These are phyloP conservation scores for Patella depressa DNA, from an alignment of 2,888 invertebrate genomes.

Conservation along the genomic window DNA sequence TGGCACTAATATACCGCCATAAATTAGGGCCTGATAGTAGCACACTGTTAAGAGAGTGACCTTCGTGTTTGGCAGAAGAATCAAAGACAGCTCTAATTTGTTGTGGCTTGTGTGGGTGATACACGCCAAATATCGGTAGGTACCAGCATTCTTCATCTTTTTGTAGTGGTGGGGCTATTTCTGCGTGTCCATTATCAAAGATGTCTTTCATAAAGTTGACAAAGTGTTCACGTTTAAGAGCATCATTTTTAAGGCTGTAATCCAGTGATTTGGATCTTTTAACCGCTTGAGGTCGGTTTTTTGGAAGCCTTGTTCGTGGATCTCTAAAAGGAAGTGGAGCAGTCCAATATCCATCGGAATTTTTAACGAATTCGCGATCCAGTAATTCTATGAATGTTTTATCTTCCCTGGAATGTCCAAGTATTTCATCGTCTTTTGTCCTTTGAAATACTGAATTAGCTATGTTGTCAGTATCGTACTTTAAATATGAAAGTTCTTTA, in stretches of 20 bases:
- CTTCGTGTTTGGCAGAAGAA: slow-evolving; percentile 33
- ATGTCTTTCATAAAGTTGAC: slow-evolving; percentile 12
- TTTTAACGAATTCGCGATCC: slow-evolving; percentile 18
- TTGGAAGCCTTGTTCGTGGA: slow-evolving; percentile 8
- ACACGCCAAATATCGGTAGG: slow-evolving; percentile 40
- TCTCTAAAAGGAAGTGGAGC: slow-evolving; percentile 11
- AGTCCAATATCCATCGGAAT: slow-evolving; percentile 22
- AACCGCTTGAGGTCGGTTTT: slow-evolving; percentile 12
- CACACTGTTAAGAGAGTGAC: slow-evolving; percentile 33
- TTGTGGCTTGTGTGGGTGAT: slow-evolving; percentile 40
- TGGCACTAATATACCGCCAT: too few species aligned
- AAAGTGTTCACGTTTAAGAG: slow-evolving; percentile 23
- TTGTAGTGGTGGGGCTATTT: slow-evolving; percentile 30
- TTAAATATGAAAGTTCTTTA: slow-evolving; percentile 1
- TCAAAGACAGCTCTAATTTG: slow-evolving; percentile 39
- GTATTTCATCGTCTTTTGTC: slow-evolving; percentile 29
- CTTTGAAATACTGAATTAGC: slow-evolving; percentile 16
- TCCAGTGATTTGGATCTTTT: slow-evolving; percentile 16
- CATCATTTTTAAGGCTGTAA: slow-evolving; percentile 9
- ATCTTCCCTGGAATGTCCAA: slow-evolving; percentile 31
- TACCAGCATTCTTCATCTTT: slow-evolving; percentile 38
- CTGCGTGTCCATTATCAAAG: slow-evolving; percentile 21
- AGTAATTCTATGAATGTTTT: slow-evolving; percentile 27
- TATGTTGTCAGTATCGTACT: too few species aligned
- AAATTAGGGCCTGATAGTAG: slow-evolving; percentile 23